Percentiles rank a stretch among this genome's conserved stretches.
Evolutionary conservation across 2,888 invertebrate species (phyloP).

Genomic region (Smittia aterrima): DNA sequence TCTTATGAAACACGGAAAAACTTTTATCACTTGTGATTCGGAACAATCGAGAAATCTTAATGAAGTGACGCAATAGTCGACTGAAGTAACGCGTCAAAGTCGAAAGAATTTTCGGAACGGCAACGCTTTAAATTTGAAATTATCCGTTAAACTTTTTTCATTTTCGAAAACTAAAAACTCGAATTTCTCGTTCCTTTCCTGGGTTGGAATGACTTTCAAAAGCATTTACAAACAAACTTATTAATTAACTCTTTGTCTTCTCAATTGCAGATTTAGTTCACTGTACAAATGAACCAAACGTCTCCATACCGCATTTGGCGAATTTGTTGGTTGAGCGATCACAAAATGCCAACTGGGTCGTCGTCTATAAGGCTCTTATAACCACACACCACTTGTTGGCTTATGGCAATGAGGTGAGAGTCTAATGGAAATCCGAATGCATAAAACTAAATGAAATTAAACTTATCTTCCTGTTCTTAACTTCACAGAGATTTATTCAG

Average conservation of each 20-base stretch:
- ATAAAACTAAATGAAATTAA: slow-evolving; percentile 39
- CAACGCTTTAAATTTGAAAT: not conserved
- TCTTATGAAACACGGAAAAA: not conserved
- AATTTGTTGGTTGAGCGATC: slow-evolving; percentile 97
- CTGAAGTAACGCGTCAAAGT: not conserved
- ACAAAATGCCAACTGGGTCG: slow-evolving; percentile 97
- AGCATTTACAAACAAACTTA: too few relatives aligned
- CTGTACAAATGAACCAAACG: slow-evolving; percentile 99
- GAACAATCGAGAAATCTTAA: slow-evolving; percentile 38
- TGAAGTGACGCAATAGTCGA: slow-evolving; percentile 28
- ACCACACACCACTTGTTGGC: slow-evolving; percentile 99
- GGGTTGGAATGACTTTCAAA: too few relatives aligned
- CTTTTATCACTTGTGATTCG: not conserved
- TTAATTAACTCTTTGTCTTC: not conserved
- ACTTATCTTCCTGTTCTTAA: slow-evolving; percentile 47
- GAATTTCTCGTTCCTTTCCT: too few relatives aligned
- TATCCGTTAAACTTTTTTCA: not conserved
- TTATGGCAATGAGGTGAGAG: slow-evolving; percentile 96
- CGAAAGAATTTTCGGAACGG: not conserved
- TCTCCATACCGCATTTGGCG: slow-evolving; percentile 98
- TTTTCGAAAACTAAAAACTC: not conserved
- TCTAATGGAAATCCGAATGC: slow-evolving; percentile 25
- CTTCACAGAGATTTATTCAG: slow-evolving; percentile 95
- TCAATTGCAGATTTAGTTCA: slow-evolving; percentile 85
- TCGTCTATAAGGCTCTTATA: slow-evolving; percentile 96